Evolutionary conservation across 2,888 invertebrate species (phyloP), one percentile per base, ranked within the genome.

Genomic region (Tinea trinotella): DNA sequence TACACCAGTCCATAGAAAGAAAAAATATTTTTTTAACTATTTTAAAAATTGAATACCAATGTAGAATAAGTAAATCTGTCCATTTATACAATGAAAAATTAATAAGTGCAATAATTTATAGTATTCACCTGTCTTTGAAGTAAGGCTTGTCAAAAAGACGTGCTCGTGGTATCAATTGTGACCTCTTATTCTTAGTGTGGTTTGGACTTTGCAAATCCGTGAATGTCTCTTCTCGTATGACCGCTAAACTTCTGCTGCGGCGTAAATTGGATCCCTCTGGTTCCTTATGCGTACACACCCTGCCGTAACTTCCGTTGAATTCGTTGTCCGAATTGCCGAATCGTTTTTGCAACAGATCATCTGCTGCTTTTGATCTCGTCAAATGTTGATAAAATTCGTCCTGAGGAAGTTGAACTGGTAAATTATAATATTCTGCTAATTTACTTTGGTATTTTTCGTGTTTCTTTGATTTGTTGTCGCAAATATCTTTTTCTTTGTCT

Each of bases 141-240:
- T 90, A 90, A 76, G 90, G 90, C 64, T 91, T 90, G 76, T 93
- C 92, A 65, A 93, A 92, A 59, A 94, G 86, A 70, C 92, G 92
- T 53, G 93, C 93, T 64, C 94, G 88, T 56, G 94, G 94, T 76
- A 94, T 94, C 56, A 94, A 86, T 76, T 93, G 93, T 53, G 92
- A 91, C 63, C 93, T 87, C 67, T 91, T 88, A 65, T 86, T 88
- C 63, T 88, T 87, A 59, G 89, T 88, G 70, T 89, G 88, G 61
- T 88, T 86, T 62, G 88, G 88, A 65, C 90, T 88, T 73, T 90
- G 90, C 64, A 91, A 87, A 67, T 90, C 91, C 64, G 90, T 90
- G 76, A 90, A 92, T 46, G 92, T 90, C 76, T 93, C 92, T 71
- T 93, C 93, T 69, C 92, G 88, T 70, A 93, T 92, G 57, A 92